Base-by-base conservation (phyloP, 2,797 vertebrate species). In the Potorous gilbertii region DNA sequence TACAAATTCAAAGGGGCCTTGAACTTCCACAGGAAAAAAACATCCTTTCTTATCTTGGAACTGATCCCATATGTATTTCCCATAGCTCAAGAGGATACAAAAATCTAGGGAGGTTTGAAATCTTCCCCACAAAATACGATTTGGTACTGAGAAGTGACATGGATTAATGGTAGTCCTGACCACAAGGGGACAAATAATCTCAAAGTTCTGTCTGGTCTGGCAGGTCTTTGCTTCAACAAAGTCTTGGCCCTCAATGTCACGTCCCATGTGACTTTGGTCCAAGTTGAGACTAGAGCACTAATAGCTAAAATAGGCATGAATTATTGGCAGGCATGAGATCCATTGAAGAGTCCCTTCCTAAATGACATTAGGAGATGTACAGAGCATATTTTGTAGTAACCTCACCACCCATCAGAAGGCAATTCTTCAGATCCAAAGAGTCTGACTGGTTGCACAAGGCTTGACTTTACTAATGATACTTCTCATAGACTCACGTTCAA, bases 1-100 rank as follows among this genome's bases (percentile, higher is more conserved):
- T 89, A 59, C 6, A 90, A 90, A 92, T 93, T 95, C 55, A 96
- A 74, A 94, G 59, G 34, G 40, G 28, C 18, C 59, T 92, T 94
- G 59, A 56, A 95, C 34, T 93, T 92, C 92, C 14, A 50, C 55
- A 90, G 50, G 8, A 56, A n/a, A 81, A 62, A 12, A 27, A 57
- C 1, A 27, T 50, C 12, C 29, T 9, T 29, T 29, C 52, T 59
- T 55, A 12, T 40, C 57, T 90, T 28, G 89, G 59, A 94, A 94
- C 1, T 59, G 66, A 92, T 50, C 40, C 18, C 46, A 29, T n/a
- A 93, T 59, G 14, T 50, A 34, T 92, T 91, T 94, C 59, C 59
- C 27, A 90, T 27, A 90, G 40, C 11, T 89, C 55, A 27, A 40
- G 9, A 27, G 24, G 94, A 95, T 5, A 95, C 12, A 91, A 40